A percentile compares a stretch with the other conserved stretches of the same genome.
These are phyloP conservation scores for human (Homo sapiens) DNA, from an alignment of 2,113 vertebrate species.

Conservation along the genomic window DNA sequence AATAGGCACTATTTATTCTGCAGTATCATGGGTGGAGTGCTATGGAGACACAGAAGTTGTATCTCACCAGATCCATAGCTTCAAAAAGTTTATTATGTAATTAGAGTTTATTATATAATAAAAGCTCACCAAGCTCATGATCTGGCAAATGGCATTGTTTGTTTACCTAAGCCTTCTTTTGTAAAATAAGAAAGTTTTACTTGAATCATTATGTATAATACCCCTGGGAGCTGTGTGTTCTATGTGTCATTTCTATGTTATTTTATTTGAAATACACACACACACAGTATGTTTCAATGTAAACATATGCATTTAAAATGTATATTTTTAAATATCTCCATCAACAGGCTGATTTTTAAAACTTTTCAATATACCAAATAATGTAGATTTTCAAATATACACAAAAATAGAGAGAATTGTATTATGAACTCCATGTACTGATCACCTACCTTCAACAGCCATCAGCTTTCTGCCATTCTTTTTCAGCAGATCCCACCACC, in stretches of 20 bases:
- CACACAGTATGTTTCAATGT: neutral
- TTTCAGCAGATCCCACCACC: neutral
- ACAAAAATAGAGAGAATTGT: neutral
- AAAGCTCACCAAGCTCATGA: conserved; percentile 2
- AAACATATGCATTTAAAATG: neutral
- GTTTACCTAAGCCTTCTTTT: conserved; percentile 24
- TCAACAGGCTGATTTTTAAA: neutral
- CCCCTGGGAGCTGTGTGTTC: neutral
- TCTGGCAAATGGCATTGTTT: conserved; percentile 32
- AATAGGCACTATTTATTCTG: conserved; percentile 55
- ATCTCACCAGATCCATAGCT: neutral
- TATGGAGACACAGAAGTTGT: conserved; percentile 15
- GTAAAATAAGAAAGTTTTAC: neutral
- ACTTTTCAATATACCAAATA: neutral
- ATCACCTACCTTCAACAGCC: neutral
- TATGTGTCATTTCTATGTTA: neutral
- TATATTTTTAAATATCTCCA: conserved; percentile 30
- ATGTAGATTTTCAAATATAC: neutral
- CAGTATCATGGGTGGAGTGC: neutral
- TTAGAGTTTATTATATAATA: conserved; percentile 50
- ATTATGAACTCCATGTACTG: neutral
- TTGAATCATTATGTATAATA: neutral
- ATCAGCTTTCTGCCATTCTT: neutral
- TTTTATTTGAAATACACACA: conserved; percentile 22
- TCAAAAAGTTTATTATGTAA: conserved; percentile 40